These are phyloP conservation scores for Pantala flavescens DNA, from an alignment of 1,140 invertebrate genomes.

Conservation along the genomic window DNA sequence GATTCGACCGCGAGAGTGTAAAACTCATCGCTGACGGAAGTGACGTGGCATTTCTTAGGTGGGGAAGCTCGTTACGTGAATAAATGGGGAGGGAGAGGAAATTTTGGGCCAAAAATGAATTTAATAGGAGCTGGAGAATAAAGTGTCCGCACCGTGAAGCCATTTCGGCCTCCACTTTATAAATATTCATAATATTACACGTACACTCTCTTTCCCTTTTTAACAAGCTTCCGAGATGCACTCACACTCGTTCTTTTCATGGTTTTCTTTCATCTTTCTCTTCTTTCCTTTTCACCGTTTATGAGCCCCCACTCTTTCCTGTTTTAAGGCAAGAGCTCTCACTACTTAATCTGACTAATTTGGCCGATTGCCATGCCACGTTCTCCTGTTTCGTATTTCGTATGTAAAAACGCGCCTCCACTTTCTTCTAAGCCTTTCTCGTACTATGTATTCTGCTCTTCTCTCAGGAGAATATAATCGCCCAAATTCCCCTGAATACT, in stretches of 20 bases:
- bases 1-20: not conserved
- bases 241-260: not conserved
- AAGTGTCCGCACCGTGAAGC: conserved; percentile 6
- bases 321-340: not conserved
- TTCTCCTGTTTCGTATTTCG: not conserved
- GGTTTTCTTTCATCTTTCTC: not conserved
- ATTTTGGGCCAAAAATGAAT: not conserved
- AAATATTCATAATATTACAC: conserved; percentile 11
- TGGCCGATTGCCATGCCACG: not conserved
- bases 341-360: conserved; percentile 10
- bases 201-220: not conserved
- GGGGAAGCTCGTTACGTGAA: not conserved
- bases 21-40: not conserved
- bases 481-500: too few species aligned
- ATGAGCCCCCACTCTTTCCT: not conserved
- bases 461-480: not conserved
- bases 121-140: not conserved
- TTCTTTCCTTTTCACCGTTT: not conserved
- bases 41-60: not conserved
- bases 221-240: not conserved
- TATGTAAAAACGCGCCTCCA: not conserved
- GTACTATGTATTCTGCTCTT: not conserved
- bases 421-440: not conserved
- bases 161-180: not conserved
- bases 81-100: not conserved